These are phyloP conservation scores for Gallinago stenura DNA, from an alignment of 2,797 vertebrate species.

Conservation along the genomic window DNA sequence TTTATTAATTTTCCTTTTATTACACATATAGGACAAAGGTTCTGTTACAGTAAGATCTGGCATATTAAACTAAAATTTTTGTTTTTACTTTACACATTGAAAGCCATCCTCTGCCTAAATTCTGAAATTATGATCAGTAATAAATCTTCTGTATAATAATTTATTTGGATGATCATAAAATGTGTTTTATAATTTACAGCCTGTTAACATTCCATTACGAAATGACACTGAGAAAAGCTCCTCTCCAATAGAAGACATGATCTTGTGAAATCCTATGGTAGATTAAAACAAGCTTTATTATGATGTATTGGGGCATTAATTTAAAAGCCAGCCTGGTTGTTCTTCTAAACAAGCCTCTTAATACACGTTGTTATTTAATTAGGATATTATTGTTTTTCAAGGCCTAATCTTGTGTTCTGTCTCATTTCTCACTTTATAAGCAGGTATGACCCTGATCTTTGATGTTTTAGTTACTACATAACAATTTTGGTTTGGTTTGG, in stretches of 20 bases:
- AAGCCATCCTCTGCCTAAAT: neutral
- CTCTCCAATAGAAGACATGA: neutral
- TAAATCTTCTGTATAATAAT: neutral
- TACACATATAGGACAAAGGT: neutral
- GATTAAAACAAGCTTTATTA: neutral
- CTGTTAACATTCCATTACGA: neutral
- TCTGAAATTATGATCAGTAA: neutral
- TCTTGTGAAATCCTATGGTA: neutral
- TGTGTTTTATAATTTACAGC: neutral
- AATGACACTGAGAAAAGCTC: neutral
- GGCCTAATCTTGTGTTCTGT: neutral
- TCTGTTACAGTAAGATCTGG: neutral
- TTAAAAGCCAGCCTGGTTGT: neutral
- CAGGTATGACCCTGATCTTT: neutral
- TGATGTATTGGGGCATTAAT: neutral
- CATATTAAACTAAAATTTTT: neutral
- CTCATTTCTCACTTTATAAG: neutral
- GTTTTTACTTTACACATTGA: neutral
- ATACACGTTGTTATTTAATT: neutral
- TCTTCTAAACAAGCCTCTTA: neutral
- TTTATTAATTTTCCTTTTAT: neutral
- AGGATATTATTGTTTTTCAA: neutral
- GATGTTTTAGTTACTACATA: neutral
- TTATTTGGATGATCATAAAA: neutral
- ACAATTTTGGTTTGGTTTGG: rapidly evolving